Evolutionary conservation across 2,888 invertebrate genomes (phyloP).

Genomic region (Erynnis tages): DNA sequence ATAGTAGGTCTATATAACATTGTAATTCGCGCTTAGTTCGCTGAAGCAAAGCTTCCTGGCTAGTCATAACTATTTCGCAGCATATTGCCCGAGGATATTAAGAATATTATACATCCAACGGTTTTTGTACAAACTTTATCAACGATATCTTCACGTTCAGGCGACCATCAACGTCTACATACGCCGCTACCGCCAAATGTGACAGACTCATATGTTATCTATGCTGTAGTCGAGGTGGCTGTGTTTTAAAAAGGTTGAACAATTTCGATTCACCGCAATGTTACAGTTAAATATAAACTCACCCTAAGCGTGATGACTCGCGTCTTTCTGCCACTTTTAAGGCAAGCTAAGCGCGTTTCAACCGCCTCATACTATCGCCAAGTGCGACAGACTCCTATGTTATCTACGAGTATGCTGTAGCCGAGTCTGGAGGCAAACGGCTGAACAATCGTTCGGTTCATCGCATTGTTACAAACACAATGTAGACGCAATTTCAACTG

Average conservation of each 20-base stretch:
- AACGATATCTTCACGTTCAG: no score
- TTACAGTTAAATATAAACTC: no score
- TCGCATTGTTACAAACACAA: slow-evolving; percentile 28
- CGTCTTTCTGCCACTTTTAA: neutral
- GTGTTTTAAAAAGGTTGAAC: slow-evolving; percentile 20
- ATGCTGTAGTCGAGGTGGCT: slow-evolving; percentile 4
- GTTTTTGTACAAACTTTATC: no score
- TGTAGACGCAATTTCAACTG: slow-evolving; percentile 21
- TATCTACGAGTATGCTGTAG: slow-evolving; percentile 5
- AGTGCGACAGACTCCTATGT: slow-evolving; percentile 5
- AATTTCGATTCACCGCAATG: slow-evolving; percentile 27
- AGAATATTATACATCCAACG: neutral
- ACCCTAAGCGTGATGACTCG: no score
- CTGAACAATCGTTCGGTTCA: slow-evolving; percentile 27
- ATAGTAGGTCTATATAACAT: neutral
- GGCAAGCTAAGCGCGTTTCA: neutral
- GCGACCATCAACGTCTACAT: neutral
- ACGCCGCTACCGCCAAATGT: neutral
- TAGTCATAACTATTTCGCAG: slow-evolving; percentile 11
- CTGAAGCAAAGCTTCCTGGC: slow-evolving; percentile 13
- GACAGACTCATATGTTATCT: slow-evolving; percentile 7
- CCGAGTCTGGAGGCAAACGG: slow-evolving; percentile 16
- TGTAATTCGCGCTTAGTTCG: slow-evolving; percentile 6
- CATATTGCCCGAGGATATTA: slow-evolving; percentile 4
- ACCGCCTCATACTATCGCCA: neutral